Conservation (phyloP, 2,113 vertebrate genomes). For the Mesembrinibis cayennensis region DNA sequence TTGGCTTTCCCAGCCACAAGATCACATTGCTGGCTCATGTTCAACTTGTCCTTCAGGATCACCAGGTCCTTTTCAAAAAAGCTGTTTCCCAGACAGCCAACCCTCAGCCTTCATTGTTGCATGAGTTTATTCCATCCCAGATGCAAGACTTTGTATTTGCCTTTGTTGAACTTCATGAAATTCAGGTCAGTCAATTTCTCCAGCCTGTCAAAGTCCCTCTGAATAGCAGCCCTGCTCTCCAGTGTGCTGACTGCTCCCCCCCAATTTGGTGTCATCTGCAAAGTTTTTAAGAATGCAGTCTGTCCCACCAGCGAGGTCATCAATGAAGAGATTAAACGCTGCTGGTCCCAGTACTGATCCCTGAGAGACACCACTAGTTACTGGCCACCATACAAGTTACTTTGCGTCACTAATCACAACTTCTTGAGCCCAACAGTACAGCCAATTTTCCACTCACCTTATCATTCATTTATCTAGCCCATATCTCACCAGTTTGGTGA, state of each 20-base stretch:
- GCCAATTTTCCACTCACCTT: constrained; percentile 10
- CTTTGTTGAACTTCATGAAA: neutral
- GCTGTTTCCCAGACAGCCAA: accelerated
- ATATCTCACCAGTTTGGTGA: neutral
- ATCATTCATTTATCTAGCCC: neutral
- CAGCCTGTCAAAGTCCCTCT: neutral
- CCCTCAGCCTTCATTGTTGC: neutral
- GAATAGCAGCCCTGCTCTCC: neutral
- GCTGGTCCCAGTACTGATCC: neutral
- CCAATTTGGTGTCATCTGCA: neutral
- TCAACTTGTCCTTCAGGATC: neutral
- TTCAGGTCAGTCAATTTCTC: neutral
- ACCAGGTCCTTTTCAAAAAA: neutral
- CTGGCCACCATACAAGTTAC: neutral
- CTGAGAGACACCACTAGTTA: neutral
- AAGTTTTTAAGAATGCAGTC: neutral
- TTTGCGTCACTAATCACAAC: neutral
- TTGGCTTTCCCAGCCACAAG: neutral
- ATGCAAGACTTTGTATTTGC: neutral
- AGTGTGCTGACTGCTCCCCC: neutral
- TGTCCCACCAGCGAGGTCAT: neutral
- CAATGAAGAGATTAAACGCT: neutral
- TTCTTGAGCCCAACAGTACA: neutral
- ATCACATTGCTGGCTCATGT: neutral
- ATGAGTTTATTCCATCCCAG: neutral